A percentile compares a stretch with the other conserved stretches of the same genome.
Conservation (phyloP, 2,888 invertebrate species). For the Diadromus collaris region DNA sequence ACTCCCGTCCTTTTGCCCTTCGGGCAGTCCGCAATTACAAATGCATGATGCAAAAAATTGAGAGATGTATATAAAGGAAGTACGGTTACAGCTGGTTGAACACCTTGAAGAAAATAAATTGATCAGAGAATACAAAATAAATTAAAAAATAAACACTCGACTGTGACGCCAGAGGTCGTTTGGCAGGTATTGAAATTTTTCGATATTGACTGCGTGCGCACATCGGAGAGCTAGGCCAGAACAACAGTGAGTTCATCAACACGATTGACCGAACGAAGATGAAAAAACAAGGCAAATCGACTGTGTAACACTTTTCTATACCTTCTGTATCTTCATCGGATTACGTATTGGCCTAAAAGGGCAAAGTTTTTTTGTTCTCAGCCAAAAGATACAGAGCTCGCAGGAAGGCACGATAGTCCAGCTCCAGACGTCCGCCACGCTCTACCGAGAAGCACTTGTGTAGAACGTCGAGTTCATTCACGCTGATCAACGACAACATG, state of each 20-base stretch:
- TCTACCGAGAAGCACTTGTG: conserved; percentile 88
- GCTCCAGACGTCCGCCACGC: conserved; percentile 83
- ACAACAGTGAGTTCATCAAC: conserved; percentile 15
- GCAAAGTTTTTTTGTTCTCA: conserved; percentile 72
- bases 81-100: background rate
- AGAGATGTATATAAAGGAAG: background rate
- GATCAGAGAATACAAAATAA: too few species aligned
- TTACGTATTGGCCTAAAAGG: conserved; percentile 55
- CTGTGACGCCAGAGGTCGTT: conserved; percentile 22
- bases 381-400: conserved; percentile 85
- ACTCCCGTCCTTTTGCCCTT: too few species aligned
- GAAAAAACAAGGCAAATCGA: background rate
- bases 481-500: conserved; percentile 84
- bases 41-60: background rate
- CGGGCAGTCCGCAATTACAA: too few species aligned
- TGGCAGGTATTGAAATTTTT: conserved; percentile 42
- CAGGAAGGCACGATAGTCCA: conserved; percentile 87
- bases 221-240: background rate
- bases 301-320: background rate
- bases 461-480: conserved; percentile 86
- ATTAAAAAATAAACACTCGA: background rate
- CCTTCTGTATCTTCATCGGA: background rate
- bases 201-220: conserved; percentile 5
- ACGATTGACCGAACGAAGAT: background rate
- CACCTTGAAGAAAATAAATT: background rate